phyloP scores from a whole-genome alignment of 2,113 vertebrate genomes.

The Bubo bubo region DNA sequence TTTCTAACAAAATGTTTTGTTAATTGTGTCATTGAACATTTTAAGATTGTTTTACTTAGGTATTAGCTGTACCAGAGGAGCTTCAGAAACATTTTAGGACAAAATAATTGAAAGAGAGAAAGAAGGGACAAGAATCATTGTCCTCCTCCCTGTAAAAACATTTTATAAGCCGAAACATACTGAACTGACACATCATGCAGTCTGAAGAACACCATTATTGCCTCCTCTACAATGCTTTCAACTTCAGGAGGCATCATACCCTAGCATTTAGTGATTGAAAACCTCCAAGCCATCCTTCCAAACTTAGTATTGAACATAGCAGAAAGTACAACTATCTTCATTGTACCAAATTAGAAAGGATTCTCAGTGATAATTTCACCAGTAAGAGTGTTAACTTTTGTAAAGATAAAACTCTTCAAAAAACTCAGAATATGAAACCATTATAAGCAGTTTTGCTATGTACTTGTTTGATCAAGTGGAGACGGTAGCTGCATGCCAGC shows the following conservation, averaged over 20 bases:
- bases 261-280: neutral
- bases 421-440: neutral
- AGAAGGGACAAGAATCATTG: neutral
- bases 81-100: neutral
- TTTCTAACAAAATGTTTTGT: neutral
- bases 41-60: neutral
- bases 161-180: neutral
- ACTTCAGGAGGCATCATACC: neutral
- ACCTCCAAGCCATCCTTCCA: neutral
- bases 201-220: neutral
- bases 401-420: neutral
- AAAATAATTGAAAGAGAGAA: neutral
- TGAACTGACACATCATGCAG: neutral
- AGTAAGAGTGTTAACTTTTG: neutral
- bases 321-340: neutral
- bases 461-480: neutral
- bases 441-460: neutral
- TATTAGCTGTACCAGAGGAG: neutral
- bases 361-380: neutral
- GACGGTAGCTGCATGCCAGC: neutral
- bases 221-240: neutral
- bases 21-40: neutral
- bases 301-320: neutral
- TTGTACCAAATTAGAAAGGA: neutral
- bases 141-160: neutral